phyloP scores from a whole-genome alignment of 2,888 invertebrate genomes.

The Leptarthrus brevirostris region DNA sequence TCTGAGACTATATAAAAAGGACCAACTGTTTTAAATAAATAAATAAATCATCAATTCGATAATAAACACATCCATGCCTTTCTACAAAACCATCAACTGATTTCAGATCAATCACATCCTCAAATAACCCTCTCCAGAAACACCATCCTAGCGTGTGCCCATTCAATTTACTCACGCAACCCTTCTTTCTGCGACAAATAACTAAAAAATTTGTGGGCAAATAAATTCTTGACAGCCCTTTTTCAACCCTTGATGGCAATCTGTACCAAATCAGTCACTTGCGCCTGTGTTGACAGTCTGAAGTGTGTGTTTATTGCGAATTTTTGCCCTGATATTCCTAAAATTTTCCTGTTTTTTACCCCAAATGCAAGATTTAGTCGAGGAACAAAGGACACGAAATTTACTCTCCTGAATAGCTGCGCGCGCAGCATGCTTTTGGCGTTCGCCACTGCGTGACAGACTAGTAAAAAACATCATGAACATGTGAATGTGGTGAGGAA shows the following conservation, averaged over 20 bases:
- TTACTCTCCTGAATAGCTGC: slow-evolving; percentile 24
- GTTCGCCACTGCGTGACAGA: slow-evolving; percentile 15
- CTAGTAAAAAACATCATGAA: slow-evolving; percentile 1
- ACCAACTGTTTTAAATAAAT: too few relatives aligned
- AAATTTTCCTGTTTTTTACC: slow-evolving; percentile 11
- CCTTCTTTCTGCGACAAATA: slow-evolving; percentile 20
- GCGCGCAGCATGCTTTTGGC: slow-evolving; percentile 48
- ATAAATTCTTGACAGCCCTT: slow-evolving; percentile 50
- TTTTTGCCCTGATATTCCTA: not conserved
- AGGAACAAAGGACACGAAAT: slow-evolving; percentile 30
- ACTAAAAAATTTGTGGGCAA: slow-evolving; percentile 54
- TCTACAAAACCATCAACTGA: not conserved
- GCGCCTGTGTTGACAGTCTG: slow-evolving; percentile 40
- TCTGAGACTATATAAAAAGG: too few relatives aligned
- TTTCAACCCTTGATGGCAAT: slow-evolving; percentile 34
- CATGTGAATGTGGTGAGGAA: slow-evolving; percentile 1
- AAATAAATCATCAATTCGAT: too few relatives aligned
- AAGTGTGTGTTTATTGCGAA: slow-evolving; percentile 48
- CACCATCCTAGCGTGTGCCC: slow-evolving; percentile 23
- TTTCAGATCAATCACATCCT: slow-evolving; percentile 19
- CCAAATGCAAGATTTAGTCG: slow-evolving; percentile 10
- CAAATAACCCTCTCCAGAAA: slow-evolving; percentile 12
- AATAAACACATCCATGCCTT: slow-evolving; percentile 9
- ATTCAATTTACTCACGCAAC: slow-evolving; percentile 28
- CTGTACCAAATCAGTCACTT: not conserved